These are phyloP conservation scores for Silurus lanzhouensis DNA, from an alignment of 2,797 vertebrate species.

Conservation along the genomic window DNA sequence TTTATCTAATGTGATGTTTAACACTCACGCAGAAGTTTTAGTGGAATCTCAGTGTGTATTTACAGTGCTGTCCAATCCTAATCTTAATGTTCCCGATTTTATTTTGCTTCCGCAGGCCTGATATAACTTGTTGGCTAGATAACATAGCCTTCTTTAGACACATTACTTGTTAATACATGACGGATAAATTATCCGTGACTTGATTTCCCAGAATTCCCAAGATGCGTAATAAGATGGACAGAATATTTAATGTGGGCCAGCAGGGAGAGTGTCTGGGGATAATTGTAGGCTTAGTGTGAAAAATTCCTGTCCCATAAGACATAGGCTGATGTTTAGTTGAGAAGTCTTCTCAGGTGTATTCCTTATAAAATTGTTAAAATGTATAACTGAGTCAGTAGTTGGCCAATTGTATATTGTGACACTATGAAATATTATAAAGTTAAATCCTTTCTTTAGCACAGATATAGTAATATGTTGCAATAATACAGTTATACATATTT, in stretches of 20 bases:
- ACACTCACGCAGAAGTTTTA: not conserved
- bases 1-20: not conserved
- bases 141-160: constrained; percentile 8
- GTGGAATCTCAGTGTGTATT: no score
- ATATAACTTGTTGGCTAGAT: not conserved
- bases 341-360: constrained; percentile 36
- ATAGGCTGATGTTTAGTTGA: constrained; percentile 44
- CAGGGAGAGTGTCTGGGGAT: constrained; percentile 14
- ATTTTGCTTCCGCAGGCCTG: not conserved
- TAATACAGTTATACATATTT: no score
- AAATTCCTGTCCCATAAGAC: constrained; percentile 50
- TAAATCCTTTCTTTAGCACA: not conserved
- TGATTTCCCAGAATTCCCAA: not conserved
- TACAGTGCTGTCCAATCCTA: not conserved
- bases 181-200: not conserved
- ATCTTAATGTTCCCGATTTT: not conserved
- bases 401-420: not conserved
- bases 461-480: not conserved
- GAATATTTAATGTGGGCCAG: not conserved
- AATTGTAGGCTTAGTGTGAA: constrained; percentile 44
- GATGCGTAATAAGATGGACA: not conserved
- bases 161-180: not conserved
- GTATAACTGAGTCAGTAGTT: not conserved
- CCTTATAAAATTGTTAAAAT: not conserved
- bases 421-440: no score